A percentile compares a stretch with the other conserved stretches of the same genome.
Evolutionary conservation across 2,888 invertebrate genomes (phyloP).

Genomic region (Saturnia pavonia): DNA sequence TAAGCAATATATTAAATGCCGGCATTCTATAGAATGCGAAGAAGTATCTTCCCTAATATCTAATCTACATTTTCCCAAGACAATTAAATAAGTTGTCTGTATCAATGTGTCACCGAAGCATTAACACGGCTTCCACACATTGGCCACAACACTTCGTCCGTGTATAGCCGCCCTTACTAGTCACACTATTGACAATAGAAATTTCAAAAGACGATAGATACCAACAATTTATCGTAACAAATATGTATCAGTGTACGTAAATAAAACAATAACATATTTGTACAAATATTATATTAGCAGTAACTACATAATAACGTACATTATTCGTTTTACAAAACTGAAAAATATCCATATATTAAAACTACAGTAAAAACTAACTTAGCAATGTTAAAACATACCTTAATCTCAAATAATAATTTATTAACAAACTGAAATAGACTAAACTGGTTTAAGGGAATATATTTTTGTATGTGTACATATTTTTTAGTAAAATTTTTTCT

Average conservation of each 20-base stretch:
- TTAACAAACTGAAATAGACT: neutral
- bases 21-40: too few relatives aligned
- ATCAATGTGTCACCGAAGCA: too few relatives aligned
- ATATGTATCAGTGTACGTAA: slow-evolving; percentile 19
- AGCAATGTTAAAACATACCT: slow-evolving; percentile 77
- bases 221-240: neutral
- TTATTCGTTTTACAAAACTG: slow-evolving; percentile 58
- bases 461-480: neutral
- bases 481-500: neutral
- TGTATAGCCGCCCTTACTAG: too few relatives aligned
- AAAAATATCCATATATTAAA: slow-evolving; percentile 70
- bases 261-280: slow-evolving; percentile 49
- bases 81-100: too few relatives aligned
- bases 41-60: too few relatives aligned
- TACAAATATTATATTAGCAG: slow-evolving; percentile 72
- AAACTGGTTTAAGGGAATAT: neutral
- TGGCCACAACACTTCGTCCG: too few relatives aligned
- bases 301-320: slow-evolving; percentile 50
- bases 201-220: too few relatives aligned
- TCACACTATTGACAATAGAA: too few relatives aligned
- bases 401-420: slow-evolving; percentile 39
- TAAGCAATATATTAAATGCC: too few relatives aligned
- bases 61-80: too few relatives aligned
- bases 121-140: too few relatives aligned
- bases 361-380: slow-evolving; percentile 68